These are phyloP conservation scores for Morpho achilles DNA, from an alignment of 2,888 invertebrate genomes.

Conservation along the genomic window DNA sequence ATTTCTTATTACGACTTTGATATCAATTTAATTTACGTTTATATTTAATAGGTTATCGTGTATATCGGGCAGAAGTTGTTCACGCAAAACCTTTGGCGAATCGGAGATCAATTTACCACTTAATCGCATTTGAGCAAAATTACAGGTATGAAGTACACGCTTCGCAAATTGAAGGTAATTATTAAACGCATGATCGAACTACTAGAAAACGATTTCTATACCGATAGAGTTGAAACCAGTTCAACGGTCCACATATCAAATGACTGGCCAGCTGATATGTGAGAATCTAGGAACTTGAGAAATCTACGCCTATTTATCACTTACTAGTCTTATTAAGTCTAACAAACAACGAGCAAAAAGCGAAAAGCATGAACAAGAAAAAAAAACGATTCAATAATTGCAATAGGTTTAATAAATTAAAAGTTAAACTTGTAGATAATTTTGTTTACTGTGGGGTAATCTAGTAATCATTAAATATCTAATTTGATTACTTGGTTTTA, in stretches of 20 bases:
- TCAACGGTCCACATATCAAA: constrained; percentile 73
- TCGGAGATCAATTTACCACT: neutral
- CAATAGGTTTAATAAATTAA: neutral
- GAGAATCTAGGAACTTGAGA: constrained; percentile 68
- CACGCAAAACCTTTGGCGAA: constrained; percentile 2
- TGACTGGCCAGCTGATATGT: constrained; percentile 65
- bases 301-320: constrained; percentile 42
- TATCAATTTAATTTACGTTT: neutral
- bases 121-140: neutral
- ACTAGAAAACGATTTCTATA: constrained; percentile 75
- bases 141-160: constrained; percentile 6
- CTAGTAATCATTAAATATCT: too few relatives aligned
- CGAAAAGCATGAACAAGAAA: neutral
- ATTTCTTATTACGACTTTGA: too few relatives aligned
- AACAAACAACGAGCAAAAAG: constrained; percentile 3
- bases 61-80: neutral
- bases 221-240: constrained; percentile 70
- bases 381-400: neutral
- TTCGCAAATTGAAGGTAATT: constrained; percentile 39
- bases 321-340: constrained; percentile 17
- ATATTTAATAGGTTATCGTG: neutral
- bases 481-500: too few relatives aligned
- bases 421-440: too few relatives aligned
- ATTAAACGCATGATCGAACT: constrained; percentile 71
- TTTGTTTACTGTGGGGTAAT: too few relatives aligned